These are phyloP conservation scores for Cheilosia pagana DNA, from an alignment of 2,888 invertebrate species.

Conservation along the genomic window DNA sequence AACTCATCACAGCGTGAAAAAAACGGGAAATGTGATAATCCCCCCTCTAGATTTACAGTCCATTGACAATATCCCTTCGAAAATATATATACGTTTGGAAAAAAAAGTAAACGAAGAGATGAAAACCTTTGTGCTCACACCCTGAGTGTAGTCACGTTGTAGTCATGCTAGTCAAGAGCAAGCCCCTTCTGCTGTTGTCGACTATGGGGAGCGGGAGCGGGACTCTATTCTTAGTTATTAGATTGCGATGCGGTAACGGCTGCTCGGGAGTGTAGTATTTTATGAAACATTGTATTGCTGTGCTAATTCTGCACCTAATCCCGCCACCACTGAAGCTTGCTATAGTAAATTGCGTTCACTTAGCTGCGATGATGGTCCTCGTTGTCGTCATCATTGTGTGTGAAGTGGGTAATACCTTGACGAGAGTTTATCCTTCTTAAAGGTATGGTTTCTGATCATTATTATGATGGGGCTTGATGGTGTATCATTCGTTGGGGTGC, in stretches of 20 bases:
- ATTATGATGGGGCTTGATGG: slow-evolving; percentile 28
- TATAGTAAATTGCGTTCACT: slow-evolving; percentile 27
- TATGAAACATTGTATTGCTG: slow-evolving; percentile 24
- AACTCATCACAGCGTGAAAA: background rate
- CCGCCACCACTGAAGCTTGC: slow-evolving; percentile 2
- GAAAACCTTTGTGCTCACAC: background rate
- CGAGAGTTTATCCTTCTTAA: slow-evolving; percentile 36
- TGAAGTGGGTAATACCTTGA: slow-evolving; percentile 9
- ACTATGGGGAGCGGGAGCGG: background rate
- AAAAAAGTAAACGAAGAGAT: background rate
- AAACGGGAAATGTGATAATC: slow-evolving; percentile 35
- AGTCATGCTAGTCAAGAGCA: background rate
- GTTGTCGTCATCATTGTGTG: background rate
- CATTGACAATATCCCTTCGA: slow-evolving; percentile 26
- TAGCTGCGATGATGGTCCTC: slow-evolving; percentile 22
- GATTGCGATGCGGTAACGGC: slow-evolving; percentile 19
- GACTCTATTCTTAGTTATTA: slow-evolving; percentile 38
- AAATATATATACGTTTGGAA: background rate
- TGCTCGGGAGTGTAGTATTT: slow-evolving; percentile 1
- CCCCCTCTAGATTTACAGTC: slow-evolving; percentile 29
- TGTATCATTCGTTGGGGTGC: slow-evolving; percentile 1
- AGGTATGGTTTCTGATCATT: slow-evolving; percentile 22
- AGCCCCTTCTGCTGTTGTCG: slow-evolving; percentile 12
- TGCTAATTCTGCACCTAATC: slow-evolving; percentile 41
- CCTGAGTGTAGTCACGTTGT: background rate